Base-by-base conservation (phyloP, 2,888 invertebrate species). In the Calliphora vomitoria region DNA sequence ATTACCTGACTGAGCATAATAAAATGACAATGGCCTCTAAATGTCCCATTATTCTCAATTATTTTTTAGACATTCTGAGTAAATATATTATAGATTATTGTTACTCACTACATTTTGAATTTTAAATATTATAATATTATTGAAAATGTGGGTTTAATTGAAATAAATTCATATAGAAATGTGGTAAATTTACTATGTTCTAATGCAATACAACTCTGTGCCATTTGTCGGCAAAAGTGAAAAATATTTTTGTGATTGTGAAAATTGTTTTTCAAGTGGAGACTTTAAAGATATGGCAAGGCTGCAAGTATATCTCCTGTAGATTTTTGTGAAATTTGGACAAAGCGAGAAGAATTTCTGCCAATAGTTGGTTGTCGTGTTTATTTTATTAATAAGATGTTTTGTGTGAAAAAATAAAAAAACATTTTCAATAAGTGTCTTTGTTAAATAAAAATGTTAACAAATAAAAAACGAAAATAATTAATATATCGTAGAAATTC, bases 281-380 rank as follows among this genome's bases (percentile, higher is more conserved):
- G 82, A 83, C 58, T 58, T 68, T 44, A 31, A 15, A 62, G 47
- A 31, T 72, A 41, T 68, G 74, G 82, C 86, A 86, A 50, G 3
- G 3, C 55, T 3, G 8, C 64, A 2, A 31, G 4, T 53, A 55
- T 8, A 82, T 62, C 13, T 87, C 80, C 47, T 79, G 82, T 78
- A 86, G 82, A 82, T 86, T 82, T 86, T 86, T 86, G 47, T 80
- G 58, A 86, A 86, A 79, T 79, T 71, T 81, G 62, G 87, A 87
- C 84, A 87, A 84, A 83, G 87, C 79, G 50, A 84, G 69, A 64
- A 47, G 62, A 71, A 66, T 72, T 79, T 72, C 58, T 72, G 71
- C 71, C 64, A 64, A 74, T 74, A 75, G 74, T 69, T 76, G 82
- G 60, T 41, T 64, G 74, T 69, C 68, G 78, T 62, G 74, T 58